Conservation (phyloP, 2,797 vertebrate species). For the Pipistrellus kuhlii region DNA sequence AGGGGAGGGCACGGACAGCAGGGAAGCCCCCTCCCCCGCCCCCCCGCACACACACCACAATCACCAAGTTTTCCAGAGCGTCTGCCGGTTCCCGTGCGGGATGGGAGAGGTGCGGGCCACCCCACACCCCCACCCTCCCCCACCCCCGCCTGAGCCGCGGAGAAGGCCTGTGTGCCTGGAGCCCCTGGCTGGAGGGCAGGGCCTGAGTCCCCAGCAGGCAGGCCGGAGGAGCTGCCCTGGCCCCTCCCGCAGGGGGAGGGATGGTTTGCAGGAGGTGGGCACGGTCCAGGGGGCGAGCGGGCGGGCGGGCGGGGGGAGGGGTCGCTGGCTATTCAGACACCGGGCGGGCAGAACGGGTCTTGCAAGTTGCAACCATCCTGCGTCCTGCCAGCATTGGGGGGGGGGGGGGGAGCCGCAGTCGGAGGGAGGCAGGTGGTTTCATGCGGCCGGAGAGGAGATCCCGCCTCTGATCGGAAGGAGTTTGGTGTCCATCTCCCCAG, state of each 20-base stretch:
- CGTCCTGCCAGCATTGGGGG: not conserved
- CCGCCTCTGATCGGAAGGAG: not conserved
- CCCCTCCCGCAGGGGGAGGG: conserved; percentile 45
- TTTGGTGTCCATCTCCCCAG: not conserved
- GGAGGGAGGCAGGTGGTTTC: not conserved
- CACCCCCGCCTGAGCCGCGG: not conserved
- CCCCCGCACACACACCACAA: not conserved
- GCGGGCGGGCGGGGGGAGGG: not conserved
- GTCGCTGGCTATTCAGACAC: not conserved
- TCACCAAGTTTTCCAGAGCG: not conserved
- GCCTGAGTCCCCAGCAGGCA: not conserved
- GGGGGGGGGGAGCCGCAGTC: not conserved
- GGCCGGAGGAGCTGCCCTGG: not conserved
- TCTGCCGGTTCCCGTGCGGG: not conserved
- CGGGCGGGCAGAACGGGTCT: not conserved
- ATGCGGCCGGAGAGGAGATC: not conserved
- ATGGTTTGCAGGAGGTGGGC: not conserved
- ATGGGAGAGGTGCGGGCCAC: not conserved
- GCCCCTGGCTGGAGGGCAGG: not conserved
- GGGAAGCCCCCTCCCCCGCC: fast-evolving
- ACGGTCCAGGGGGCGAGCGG: too few species aligned
- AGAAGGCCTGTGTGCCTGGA: not conserved
- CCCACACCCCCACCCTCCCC: not conserved
- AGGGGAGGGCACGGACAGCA: not conserved
- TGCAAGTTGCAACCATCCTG: not conserved